These are phyloP conservation scores for Stegana nigrithorax DNA, from an alignment of 2,888 invertebrate species.

Conservation along the genomic window DNA sequence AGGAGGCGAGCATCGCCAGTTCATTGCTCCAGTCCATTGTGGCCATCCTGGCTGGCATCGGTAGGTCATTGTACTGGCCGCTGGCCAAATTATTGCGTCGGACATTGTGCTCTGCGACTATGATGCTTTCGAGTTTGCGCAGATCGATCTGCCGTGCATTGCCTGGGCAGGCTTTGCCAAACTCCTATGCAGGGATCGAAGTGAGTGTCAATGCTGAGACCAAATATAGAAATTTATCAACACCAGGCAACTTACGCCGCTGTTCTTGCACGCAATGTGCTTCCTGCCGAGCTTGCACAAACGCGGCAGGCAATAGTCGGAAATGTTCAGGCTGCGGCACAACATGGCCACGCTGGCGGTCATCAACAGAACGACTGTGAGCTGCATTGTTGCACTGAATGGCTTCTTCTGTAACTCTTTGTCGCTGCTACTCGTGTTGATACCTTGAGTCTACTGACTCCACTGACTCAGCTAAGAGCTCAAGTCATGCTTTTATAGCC, in stretches of 20 bases:
- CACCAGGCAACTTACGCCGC: slow-evolving; percentile 38
- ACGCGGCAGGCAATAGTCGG: slow-evolving; percentile 37
- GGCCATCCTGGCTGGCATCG: slow-evolving; percentile 44
- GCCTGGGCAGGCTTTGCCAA: slow-evolving; percentile 29
- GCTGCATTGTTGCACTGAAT: too few relatives aligned
- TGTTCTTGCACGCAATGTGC: slow-evolving; percentile 45
- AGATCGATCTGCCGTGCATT: slow-evolving; percentile 35
- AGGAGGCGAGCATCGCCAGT: slow-evolving; percentile 36
- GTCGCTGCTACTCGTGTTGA: too few relatives aligned
- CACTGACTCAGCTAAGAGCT: too few relatives aligned
- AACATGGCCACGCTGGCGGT: background rate
- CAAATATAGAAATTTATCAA: background rate
- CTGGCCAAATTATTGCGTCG: slow-evolving; percentile 38
- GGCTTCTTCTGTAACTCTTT: too few relatives aligned
- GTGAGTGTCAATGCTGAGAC: background rate
- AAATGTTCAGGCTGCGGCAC: background rate
- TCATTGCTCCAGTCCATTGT: slow-evolving; percentile 41
- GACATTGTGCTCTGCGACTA: slow-evolving; percentile 40
- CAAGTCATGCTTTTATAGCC: too few relatives aligned
- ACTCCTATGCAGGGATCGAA: slow-evolving; percentile 16
- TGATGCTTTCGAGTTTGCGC: slow-evolving; percentile 25
- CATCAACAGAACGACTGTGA: background rate
- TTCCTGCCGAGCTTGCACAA: slow-evolving; percentile 36
- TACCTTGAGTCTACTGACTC: too few relatives aligned
- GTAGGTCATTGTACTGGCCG: slow-evolving; percentile 33